These are phyloP conservation scores for Pogonomyrmex barbatus DNA, from an alignment of 1,140 invertebrate genomes.

Conservation along the genomic window DNA sequence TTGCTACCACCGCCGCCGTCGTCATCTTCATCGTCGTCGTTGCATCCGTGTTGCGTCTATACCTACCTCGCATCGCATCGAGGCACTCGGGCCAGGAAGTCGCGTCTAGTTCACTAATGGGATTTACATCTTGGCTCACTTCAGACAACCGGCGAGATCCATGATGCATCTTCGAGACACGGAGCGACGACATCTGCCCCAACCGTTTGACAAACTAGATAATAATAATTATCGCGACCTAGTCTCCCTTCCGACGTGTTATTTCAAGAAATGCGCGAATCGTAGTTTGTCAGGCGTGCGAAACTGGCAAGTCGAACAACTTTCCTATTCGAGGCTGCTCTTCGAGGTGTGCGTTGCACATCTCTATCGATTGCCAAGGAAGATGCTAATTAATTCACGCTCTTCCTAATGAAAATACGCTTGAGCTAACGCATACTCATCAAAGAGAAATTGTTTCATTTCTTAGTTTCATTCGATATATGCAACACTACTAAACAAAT, in stretches of 20 bases:
- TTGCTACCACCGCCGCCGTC: not conserved
- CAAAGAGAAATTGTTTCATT: not conserved
- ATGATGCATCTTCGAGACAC: conserved; percentile 59
- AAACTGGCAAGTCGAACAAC: conserved; percentile 38
- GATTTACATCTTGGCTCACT: conserved; percentile 77
- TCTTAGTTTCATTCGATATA: conserved; percentile 5
- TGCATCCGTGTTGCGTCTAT: conserved; percentile 23
- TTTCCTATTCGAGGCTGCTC: conserved; percentile 30
- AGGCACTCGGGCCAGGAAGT: conserved; percentile 70
- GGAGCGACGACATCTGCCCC: conserved; percentile 58
- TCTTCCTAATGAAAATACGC: conserved; percentile 42
- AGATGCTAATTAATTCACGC: conserved; percentile 72
- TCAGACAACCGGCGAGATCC: conserved; percentile 68
- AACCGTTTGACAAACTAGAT: conserved; percentile 73
- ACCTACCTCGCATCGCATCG: conserved; percentile 31
- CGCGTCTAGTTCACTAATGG: conserved; percentile 80
- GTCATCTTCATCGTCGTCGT: not conserved
- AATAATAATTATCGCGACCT: conserved; percentile 74
- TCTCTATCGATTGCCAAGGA: conserved; percentile 63
- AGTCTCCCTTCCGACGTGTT: conserved; percentile 40
- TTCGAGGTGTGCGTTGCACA: conserved; percentile 44
- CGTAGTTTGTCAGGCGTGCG: conserved; percentile 55
- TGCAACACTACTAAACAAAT: not conserved
- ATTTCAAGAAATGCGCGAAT: conserved; percentile 61
- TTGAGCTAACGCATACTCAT: conserved; percentile 8